Evolutionary conservation across 2,888 invertebrate species (phyloP).

Genomic region (Leucania comma): DNA sequence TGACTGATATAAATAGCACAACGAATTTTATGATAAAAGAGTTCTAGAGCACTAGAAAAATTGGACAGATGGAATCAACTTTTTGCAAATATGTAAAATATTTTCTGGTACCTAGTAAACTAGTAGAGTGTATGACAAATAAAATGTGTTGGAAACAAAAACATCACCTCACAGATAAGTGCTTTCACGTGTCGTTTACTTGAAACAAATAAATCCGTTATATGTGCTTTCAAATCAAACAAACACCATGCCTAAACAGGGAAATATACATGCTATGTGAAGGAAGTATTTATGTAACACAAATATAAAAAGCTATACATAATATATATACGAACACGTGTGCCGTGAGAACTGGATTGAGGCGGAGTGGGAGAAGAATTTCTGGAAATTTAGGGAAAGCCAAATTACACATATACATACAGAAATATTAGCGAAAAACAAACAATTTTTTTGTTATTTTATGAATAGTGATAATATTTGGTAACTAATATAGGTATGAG

Average conservation of each 20-base stretch:
- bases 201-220: conserved; percentile 65
- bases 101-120: conserved; percentile 27
- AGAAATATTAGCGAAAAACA: neutral
- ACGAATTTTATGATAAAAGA: neutral
- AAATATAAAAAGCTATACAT: conserved; percentile 4
- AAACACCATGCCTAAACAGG: conserved; percentile 49
- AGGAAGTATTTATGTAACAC: conserved; percentile 29
- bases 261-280: conserved; percentile 36
- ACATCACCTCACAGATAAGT: conserved; percentile 63
- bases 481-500: neutral
- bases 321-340: conserved; percentile 4
- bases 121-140: conserved; percentile 38
- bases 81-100: conserved; percentile 17
- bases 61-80: neutral
- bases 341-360: no score
- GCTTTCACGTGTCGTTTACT: conserved; percentile 68
- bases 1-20: neutral
- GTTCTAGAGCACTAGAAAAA: conserved; percentile 1
- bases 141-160: conserved; percentile 57
- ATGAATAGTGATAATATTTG: no score
- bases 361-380: no score
- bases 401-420: no score
- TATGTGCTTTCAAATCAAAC: conserved; percentile 65
- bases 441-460: neutral
- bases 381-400: no score